Conservation (phyloP, 2,888 invertebrate species). For the Orthosia gothica region DNA sequence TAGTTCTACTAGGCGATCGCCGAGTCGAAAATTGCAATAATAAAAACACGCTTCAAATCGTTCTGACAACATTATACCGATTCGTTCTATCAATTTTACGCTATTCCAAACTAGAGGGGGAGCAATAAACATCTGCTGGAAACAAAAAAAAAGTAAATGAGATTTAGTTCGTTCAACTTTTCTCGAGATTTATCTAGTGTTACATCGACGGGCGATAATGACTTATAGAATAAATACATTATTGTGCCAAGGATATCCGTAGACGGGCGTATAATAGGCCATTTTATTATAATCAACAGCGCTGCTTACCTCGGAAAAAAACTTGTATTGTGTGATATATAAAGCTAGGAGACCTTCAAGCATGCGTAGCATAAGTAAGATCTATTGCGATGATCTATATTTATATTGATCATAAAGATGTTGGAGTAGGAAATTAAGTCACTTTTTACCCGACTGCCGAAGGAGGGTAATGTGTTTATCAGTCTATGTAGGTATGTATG, state of each 20-base stretch:
- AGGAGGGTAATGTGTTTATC: too few species aligned
- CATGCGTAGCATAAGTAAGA: conserved; percentile 53
- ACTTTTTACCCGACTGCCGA: too few species aligned
- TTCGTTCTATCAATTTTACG: conserved; percentile 82
- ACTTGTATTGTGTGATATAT: conserved; percentile 52
- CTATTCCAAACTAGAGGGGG: conserved; percentile 72
- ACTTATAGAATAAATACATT: conserved; percentile 66
- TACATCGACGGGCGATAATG: conserved; percentile 58
- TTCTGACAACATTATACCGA: conserved; percentile 70
- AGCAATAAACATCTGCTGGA: conserved; percentile 70
- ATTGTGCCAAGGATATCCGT: conserved; percentile 52
- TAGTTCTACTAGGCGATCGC: conserved; percentile 30
- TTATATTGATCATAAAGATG: conserved; percentile 50
- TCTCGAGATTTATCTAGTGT: conserved; percentile 46
- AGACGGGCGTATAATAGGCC: conserved; percentile 63
- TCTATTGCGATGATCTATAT: conserved; percentile 58
- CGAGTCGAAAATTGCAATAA: conserved; percentile 44
- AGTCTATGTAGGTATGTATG: too few species aligned
- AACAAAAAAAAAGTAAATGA: conserved; percentile 74
- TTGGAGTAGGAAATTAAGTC: conserved; percentile 23
- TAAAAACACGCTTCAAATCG: conserved; percentile 62
- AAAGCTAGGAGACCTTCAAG: conserved; percentile 29
- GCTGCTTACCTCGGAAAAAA: conserved; percentile 58
- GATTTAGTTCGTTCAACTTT: conserved; percentile 78
- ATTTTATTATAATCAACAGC: conserved; percentile 61